These are phyloP conservation scores for Yasuhikotakia modesta DNA, from an alignment of 2,797 vertebrate species.

Conservation along the genomic window DNA sequence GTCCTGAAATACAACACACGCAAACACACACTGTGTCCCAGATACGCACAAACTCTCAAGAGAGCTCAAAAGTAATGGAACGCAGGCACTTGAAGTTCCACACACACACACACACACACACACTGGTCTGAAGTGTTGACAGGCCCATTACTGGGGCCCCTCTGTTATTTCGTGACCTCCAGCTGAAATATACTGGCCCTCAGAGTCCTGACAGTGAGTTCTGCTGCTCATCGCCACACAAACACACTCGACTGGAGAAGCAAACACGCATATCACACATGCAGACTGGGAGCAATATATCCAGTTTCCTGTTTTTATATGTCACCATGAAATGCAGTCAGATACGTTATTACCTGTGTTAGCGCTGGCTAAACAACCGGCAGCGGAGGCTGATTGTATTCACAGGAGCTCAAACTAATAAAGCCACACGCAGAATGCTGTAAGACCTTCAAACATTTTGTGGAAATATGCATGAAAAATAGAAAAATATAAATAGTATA, in stretches of 20 bases:
- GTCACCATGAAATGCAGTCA: conserved; percentile 7
- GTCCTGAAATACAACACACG: conserved; percentile 48
- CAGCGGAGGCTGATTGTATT: background rate
- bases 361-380: background rate
- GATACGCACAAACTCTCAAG: conserved; percentile 36
- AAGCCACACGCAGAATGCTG: background rate
- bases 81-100: conserved; percentile 39
- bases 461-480: background rate
- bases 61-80: conserved; percentile 20
- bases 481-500: too few species aligned
- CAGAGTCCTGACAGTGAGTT: conserved; percentile 62
- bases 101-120: conserved; percentile 38
- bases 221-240: conserved; percentile 58
- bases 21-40: conserved; percentile 2
- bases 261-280: conserved; percentile 19
- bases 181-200: conserved; percentile 66
- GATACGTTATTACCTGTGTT: background rate
- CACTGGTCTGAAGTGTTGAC: conserved; percentile 68
- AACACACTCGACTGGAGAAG: conserved; percentile 15
- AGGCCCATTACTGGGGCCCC: conserved; percentile 73
- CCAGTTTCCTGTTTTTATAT: conserved; percentile 15
- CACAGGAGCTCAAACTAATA: background rate
- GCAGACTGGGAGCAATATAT: background rate
- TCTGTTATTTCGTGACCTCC: conserved; percentile 68
- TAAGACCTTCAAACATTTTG: background rate